Evolutionary conservation across 2,797 vertebrate genomes (phyloP).

Genomic region (Rousettus madagascariensis): DNA sequence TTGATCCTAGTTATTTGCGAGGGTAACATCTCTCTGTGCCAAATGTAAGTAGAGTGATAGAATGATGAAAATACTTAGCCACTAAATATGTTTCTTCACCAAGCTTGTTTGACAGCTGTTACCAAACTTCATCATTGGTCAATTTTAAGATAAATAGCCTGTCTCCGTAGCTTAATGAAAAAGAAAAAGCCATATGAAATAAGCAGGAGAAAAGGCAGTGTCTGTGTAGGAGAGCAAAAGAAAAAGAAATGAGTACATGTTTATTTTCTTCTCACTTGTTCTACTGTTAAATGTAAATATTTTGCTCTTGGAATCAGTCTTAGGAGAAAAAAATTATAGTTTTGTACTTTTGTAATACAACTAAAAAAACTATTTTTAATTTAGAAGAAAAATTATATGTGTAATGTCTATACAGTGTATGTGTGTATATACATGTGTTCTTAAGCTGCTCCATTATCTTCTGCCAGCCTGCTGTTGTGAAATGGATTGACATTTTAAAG

Average conservation of each 20-base stretch:
- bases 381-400: background rate
- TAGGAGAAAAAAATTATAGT: background rate
- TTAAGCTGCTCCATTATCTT: too few species aligned
- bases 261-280: background rate
- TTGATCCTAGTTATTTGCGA: background rate
- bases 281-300: background rate
- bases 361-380: background rate
- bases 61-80: background rate
- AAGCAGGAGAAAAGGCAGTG: background rate
- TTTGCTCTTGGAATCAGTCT: background rate
- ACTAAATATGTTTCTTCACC: background rate
- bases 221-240: background rate
- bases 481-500: slow-evolving; percentile 10
- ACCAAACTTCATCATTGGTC: background rate
- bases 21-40: background rate
- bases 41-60: background rate
- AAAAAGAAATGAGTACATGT: background rate
- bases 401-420: background rate
- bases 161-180: background rate
- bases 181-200: background rate
- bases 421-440: background rate
- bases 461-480: background rate
- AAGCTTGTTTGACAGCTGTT: background rate
- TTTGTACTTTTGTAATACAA: background rate
- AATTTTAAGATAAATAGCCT: slow-evolving; percentile 7